Evolutionary conservation across 1,140 invertebrate species (phyloP), one percentile per base, ranked within the genome.

Genomic region (Prorops nasuta): DNA sequence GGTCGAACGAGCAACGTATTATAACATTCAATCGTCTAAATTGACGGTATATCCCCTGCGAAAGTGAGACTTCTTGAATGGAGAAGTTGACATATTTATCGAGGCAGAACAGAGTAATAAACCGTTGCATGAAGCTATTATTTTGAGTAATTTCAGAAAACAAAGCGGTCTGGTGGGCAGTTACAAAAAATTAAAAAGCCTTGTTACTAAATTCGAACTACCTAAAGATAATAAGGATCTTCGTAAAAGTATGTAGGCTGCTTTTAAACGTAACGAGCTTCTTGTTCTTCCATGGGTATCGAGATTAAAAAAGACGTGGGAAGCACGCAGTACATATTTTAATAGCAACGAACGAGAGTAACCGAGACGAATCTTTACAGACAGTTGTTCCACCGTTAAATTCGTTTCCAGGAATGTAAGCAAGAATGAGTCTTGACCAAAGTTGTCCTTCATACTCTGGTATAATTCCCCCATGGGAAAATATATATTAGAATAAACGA

Each of bases 241-340:
- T n/a, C n/a, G n/a, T n/a, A n/a, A n/a, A n/a, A 7, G 28, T 47
- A 60, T 56, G 43, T 60, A 49, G 57, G 58, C 48, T 60, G 40
- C 15, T 14, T 19, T 43, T n/a, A 10, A 42, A 31, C 20, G 32
- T 24, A 47, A 43, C 45, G 57, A 14, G 39, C 42, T 32, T 18
- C 43, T 59, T 60, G 52, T 49, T 60, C 34, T 19, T 43, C 35
- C 53, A 56, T 52, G 57, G 45, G 28, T 56, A 56, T 56, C 57
- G 53, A 60, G 45, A 47, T 43, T 37, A 9, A 31, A 50, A 44
- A 40, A 35, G 4, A 14, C 3, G 14, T 3, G 3, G 34, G 7
- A 9, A 4, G 4, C 4, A 28, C 24, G 10, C 24, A 28, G 4
- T 10, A 10, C 24, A 10, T 4, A 28, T 4, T 28, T 10, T 28